Base-by-base conservation (phyloP, 2,113 vertebrate genomes). In the Callionymus lyra region DNA sequence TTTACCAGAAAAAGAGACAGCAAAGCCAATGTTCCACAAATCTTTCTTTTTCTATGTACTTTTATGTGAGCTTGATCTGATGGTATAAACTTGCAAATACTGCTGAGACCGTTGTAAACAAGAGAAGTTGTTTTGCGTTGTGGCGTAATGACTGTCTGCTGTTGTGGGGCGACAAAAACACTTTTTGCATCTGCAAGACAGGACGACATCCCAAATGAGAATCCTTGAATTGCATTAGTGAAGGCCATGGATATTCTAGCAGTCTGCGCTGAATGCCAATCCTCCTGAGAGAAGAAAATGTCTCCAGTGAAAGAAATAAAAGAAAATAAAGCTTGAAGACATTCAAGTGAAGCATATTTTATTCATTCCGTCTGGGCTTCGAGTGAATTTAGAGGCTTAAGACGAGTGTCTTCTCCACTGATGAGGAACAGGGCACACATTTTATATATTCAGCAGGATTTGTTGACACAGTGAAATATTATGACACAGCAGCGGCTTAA, bases 401-500 rank as follows among this genome's bases (percentile, higher is more conserved):
- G 49, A 57, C 56, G 32, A 56, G 44, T 37, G 57, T 40, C 41
- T 59, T 63, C 58, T 59, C 65, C 66, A 37, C 52, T 65, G 68
- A 68, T 60, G 68, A 52, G 45, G 58, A 33, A 62, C 45, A 50
- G 27, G 41, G 16, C 35, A 16, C 21, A 34, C 44, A 11, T 55
- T 67, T 68, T 39, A 56, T 63, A 45, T 45, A 70, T 68, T 63
- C 38, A 1, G 36, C 35, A 41, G 53, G 48, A 68, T 74, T 73
- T 75, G 73, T 72, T 68, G 56, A 63, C 70, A 59, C 43, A 19
- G 46, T 47, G 41, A 57, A 37, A 74, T 60, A 58, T 63, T 65
- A 50, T 72, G 54, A 67, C 45, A 17, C 27, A 36, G 63, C 43
- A 68, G 67, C 66, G 55, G 52, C 65, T 58, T 70, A 60, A 65